Base-by-base conservation (phyloP, 1,140 invertebrate genomes). In the Zaprionus taronus region DNA sequence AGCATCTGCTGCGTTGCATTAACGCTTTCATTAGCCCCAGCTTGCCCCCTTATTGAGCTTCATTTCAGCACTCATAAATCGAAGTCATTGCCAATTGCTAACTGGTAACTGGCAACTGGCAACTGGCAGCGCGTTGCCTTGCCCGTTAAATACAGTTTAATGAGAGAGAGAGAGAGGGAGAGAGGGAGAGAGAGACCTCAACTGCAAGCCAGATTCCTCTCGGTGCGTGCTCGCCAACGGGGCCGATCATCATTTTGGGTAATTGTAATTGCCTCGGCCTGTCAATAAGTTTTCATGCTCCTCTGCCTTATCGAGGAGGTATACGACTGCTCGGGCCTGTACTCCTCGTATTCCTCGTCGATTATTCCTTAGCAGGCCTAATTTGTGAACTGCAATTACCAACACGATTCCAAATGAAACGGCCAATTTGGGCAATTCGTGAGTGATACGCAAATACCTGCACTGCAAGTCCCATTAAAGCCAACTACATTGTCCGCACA, bases 11-110 rank as follows among this genome's bases (percentile, higher is more conserved):
- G 58, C 36, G 60, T 80, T 77, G 68, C 68, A 89, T 87, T 87
- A 87, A 79, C 84, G 85, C 85, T 77, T 84, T 90, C 84, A 89
- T 84, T 89, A 89, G 85, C 85, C 84, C 85, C 84, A 78, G 63
- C 64, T 74, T 68, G 74, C 74, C 80, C 74, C 62, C 80, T 89
- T 77, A 77, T 87, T 67, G 70, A 44, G 57, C 72, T 83, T 53
- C 76, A 64, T 73, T 86, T 86, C 73, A 72, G 69, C 66, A 80
- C 81, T 73, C 83, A 87, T 87, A 83, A 87, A 84, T 89, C 84
- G 84, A 72, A 76, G 62, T 79, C 70, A 75, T 24, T 68, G 71
- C 60, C 76, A 72, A 73, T 77, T 73, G 63, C 6, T 31, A 31
- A 31, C 28, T 31, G 71, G 41, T 17, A 72, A 72, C 20, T 20